phyloP scores from a whole-genome alignment of 2,113 vertebrate species.

The Hucho hucho region DNA sequence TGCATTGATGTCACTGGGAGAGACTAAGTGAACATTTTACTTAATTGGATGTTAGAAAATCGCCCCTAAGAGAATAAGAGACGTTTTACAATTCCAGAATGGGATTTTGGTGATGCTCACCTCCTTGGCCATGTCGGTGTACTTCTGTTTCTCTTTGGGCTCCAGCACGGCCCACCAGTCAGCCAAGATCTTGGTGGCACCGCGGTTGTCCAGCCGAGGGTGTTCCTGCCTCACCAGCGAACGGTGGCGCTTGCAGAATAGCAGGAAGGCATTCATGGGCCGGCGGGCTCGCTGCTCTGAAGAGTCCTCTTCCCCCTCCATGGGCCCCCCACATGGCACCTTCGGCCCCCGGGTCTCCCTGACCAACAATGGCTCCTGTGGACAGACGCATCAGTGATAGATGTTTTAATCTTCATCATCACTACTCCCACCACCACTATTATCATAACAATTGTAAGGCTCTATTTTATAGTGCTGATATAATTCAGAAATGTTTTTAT shows the following conservation, averaged over 20 bases:
- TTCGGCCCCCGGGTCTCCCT: constrained; percentile 58
- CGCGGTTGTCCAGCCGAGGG: constrained; percentile 95
- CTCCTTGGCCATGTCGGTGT: constrained; percentile 99
- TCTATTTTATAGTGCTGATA: too few species aligned
- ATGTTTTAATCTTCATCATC: too few species aligned
- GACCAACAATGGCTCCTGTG: constrained; percentile 58
- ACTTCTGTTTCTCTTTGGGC: constrained; percentile 97
- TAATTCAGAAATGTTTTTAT: too few species aligned
- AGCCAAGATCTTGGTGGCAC: constrained; percentile 97
- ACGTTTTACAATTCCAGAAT: neutral
- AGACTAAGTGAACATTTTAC: too few species aligned
- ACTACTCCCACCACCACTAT: too few species aligned
- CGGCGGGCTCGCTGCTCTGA: constrained; percentile 91
- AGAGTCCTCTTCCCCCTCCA: constrained; percentile 85
- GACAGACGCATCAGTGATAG: neutral
- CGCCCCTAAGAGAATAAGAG: neutral
- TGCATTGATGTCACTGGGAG: too few species aligned
- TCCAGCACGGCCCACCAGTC: constrained; percentile 99
- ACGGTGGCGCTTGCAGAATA: constrained; percentile 98
- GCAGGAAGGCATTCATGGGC: constrained; percentile 98
- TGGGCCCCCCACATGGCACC: constrained; percentile 75
- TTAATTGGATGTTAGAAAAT: too few species aligned
- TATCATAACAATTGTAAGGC: too few species aligned
- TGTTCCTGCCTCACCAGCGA: constrained; percentile 95
- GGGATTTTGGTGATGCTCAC: constrained; percentile 58